These are phyloP conservation scores for Pseudorhiza aurosa DNA, from an alignment of 30 jellyfish, hydroid and myxozoan species.

Conservation along the genomic window DNA sequence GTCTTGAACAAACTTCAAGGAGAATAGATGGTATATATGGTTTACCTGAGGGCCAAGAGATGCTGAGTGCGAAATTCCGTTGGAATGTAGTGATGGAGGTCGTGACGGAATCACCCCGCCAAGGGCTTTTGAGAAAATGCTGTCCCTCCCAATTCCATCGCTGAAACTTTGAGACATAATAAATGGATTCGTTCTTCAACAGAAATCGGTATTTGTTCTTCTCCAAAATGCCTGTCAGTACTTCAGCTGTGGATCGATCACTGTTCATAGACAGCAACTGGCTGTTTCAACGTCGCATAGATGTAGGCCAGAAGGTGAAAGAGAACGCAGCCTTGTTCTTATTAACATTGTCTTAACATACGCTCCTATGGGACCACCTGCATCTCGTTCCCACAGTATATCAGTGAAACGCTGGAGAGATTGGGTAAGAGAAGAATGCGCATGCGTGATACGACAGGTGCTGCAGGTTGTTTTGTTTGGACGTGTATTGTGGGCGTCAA, in stretches of 20 bases:
- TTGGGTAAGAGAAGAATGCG: slow-evolving; percentile 61
- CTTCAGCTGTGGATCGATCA: not conserved
- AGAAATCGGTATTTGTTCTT: not conserved
- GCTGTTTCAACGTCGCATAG: slow-evolving; percentile 47
- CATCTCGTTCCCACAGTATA: slow-evolving; percentile 85
- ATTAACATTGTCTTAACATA: slow-evolving; percentile 82
- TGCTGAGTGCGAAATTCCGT: slow-evolving; percentile 76
- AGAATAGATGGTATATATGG: not conserved
- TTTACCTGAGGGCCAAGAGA: slow-evolving; percentile 86
- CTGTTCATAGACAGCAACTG: slow-evolving; percentile 5
- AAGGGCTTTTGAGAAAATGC: slow-evolving; percentile 71
- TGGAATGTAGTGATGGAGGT: slow-evolving; percentile 85
- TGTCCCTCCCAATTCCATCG: slow-evolving; percentile 87
- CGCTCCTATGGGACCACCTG: slow-evolving; percentile 91
- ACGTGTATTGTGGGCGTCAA: slow-evolving; percentile 77
- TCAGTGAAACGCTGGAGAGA: slow-evolving; percentile 58
- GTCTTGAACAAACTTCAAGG: slow-evolving; percentile 29
- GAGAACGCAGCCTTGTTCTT: slow-evolving; percentile 70
- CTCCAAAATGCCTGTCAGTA: not conserved
- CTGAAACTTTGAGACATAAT: slow-evolving; percentile 78
- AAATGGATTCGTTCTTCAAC: slow-evolving; percentile 2
- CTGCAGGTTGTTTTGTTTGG: slow-evolving; percentile 89
- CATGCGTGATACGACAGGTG: slow-evolving; percentile 89
- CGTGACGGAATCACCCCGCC: slow-evolving; percentile 77
- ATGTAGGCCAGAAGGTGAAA: slow-evolving; percentile 75